Conservation (phyloP, 2,113 vertebrate genomes). For the Phrynosoma blainvillii region DNA sequence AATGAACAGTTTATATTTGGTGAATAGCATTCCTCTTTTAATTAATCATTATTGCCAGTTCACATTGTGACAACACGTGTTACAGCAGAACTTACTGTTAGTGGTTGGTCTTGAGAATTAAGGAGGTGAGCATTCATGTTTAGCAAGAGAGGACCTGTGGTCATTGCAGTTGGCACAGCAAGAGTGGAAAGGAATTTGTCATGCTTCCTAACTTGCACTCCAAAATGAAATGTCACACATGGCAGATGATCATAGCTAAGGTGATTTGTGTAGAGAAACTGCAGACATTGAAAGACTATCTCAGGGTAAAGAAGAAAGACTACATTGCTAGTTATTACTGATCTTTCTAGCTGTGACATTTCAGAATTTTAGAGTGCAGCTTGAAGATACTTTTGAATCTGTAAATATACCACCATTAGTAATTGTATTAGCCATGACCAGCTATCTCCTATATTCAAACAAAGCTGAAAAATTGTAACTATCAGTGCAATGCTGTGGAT, state of each 20-base stretch:
- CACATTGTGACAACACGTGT: no score
- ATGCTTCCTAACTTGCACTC: neutral
- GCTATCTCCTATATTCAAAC: neutral
- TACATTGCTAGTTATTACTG: neutral
- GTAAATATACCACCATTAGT: neutral
- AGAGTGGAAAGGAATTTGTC: neutral
- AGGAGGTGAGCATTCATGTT: neutral
- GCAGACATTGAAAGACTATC: slow-evolving; percentile 3
- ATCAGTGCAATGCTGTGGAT: neutral
- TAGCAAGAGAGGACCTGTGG: neutral
- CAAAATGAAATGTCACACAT: neutral
- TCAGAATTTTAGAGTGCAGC: neutral
- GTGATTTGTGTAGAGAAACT: neutral
- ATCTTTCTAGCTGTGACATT: slow-evolving; percentile 6
- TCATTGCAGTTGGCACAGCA: neutral
- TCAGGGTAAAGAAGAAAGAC: neutral
- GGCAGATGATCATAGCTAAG: neutral
- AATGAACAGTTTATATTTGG: no score
- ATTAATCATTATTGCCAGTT: no score
- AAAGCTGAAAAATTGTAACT: slow-evolving; percentile 1
- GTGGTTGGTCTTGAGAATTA: neutral
- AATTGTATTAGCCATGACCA: slow-evolving; percentile 1
- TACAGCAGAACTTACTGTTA: no score
- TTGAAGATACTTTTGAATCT: neutral
- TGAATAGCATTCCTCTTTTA: no score